Evolutionary conservation across 1,140 invertebrate genomes (phyloP).

Genomic region (Triops longicaudatus): DNA sequence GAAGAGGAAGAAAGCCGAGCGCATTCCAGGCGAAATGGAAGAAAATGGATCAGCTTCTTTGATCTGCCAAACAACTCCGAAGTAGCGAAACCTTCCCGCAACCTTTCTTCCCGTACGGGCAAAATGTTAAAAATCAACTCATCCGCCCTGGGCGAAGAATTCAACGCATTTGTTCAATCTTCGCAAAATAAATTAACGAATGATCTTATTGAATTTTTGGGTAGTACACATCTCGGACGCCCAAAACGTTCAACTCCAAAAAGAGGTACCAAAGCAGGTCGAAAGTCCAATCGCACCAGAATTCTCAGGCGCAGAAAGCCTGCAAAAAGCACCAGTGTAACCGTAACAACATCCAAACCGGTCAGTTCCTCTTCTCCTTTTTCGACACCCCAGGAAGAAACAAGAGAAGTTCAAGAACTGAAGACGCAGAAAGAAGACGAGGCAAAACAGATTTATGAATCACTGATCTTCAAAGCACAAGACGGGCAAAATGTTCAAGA

Average conservation of each 20-base stretch:
- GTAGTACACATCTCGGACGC: not conserved
- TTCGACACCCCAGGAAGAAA: too few species aligned
- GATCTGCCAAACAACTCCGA: conserved; percentile 16
- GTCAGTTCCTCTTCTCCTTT: too few species aligned
- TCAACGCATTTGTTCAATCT: not conserved
- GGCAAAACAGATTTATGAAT: too few species aligned
- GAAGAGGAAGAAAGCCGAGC: not conserved
- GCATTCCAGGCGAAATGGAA: not conserved
- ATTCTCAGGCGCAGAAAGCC: too few species aligned
- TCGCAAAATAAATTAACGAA: not conserved
- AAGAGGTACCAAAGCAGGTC: too few species aligned
- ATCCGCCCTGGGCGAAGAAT: not conserved
- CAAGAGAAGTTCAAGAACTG: too few species aligned
- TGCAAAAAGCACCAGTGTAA: too few species aligned
- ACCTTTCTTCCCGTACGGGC: not conserved
- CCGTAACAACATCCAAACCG: too few species aligned
- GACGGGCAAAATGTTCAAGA: too few species aligned
- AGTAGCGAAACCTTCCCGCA: not conserved
- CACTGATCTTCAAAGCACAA: too few species aligned
- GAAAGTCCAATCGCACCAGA: too few species aligned
- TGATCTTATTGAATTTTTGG: not conserved
- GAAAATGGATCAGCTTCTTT: conserved; percentile 19
- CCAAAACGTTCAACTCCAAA: not conserved
- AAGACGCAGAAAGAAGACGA: too few species aligned
- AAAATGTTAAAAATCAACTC: not conserved